Percentiles rank a stretch among this genome's conserved stretches.
These are phyloP conservation scores for Octopus sinensis DNA, from an alignment of 1,140 invertebrate genomes.

Conservation along the genomic window DNA sequence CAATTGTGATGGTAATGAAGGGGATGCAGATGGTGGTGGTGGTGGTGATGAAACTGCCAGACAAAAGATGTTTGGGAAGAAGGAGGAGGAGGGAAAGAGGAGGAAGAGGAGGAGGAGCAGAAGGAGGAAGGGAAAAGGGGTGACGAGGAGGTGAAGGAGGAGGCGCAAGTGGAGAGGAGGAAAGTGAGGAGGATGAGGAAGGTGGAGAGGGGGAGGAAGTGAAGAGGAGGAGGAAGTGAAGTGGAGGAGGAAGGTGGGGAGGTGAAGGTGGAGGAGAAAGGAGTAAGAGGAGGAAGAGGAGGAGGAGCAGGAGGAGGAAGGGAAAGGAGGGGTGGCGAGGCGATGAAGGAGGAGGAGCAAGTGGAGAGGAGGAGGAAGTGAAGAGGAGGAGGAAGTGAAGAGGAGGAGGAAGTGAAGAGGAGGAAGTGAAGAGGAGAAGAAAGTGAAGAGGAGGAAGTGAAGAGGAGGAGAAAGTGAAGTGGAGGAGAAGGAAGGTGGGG, in stretches of 20 bases:
- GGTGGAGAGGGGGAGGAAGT: slow-evolving; percentile 6
- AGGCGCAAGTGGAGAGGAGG: not conserved
- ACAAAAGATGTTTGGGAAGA: not conserved
- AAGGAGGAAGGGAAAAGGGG: not conserved
- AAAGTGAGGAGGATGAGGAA: not conserved
- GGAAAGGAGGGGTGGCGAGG: not conserved
- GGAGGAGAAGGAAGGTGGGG: not conserved
- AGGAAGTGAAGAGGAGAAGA: not conserved
- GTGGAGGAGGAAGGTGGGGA: not conserved
- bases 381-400: no score
- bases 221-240: not conserved
- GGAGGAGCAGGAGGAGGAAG: not conserved
- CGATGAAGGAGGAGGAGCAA: not conserved
- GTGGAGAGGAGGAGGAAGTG: no score
- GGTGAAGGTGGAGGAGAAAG: not conserved
- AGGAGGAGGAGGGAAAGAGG: not conserved
- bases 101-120: slow-evolving; percentile 1
- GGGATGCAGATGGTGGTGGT: not conserved
- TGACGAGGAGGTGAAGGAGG: not conserved
- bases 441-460: not conserved
- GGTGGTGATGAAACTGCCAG: not conserved
- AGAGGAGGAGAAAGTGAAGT: not conserved
- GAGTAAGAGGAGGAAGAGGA: not conserved
- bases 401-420: not conserved
- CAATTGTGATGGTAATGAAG: no score